phyloP scores from a whole-genome alignment of 2,888 invertebrate species.

The Caenorhabditis auriculariae region DNA sequence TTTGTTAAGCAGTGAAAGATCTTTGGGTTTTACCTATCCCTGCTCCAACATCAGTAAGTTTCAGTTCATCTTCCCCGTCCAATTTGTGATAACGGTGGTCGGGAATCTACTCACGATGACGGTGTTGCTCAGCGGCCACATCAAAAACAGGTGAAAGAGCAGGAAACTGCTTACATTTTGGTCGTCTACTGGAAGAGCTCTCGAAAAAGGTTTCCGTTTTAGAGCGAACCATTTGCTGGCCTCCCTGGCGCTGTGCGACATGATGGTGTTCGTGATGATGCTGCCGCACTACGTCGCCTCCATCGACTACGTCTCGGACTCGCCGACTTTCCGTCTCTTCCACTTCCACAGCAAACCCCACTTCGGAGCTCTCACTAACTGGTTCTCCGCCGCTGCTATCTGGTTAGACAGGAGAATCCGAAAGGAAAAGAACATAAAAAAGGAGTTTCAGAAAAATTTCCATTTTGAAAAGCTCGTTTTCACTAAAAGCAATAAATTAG shows the following conservation, averaged over 20 bases:
- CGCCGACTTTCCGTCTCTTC: constrained; percentile 35
- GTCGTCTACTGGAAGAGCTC: not conserved
- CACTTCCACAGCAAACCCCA: constrained; percentile 40
- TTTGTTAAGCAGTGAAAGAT: no score
- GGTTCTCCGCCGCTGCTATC: constrained; percentile 52
- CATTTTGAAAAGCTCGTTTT: not conserved
- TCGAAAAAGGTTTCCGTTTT: constrained; percentile 5
- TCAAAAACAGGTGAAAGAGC: constrained; percentile 35
- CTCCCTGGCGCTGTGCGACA: constrained; percentile 45
- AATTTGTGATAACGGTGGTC: constrained; percentile 54
- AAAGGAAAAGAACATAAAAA: not conserved
- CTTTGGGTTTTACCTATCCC: no score
- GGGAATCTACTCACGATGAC: constrained; percentile 57
- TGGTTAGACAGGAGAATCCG: constrained; percentile 27
- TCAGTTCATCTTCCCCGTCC: constrained; percentile 54
- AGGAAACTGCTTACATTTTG: not conserved
- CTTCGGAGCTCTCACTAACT: constrained; percentile 44
- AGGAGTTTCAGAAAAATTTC: not conserved
- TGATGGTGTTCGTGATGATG: constrained; percentile 47
- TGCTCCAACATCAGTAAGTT: no score
- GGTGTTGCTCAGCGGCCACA: constrained; percentile 47
- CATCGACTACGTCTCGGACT: constrained; percentile 23
- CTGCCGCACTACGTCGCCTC: constrained; percentile 38
- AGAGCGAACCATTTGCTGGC: constrained; percentile 48
- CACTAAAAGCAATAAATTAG: no score